Base-by-base conservation (phyloP, 2,888 invertebrate genomes). In the Fragum fragum region DNA sequence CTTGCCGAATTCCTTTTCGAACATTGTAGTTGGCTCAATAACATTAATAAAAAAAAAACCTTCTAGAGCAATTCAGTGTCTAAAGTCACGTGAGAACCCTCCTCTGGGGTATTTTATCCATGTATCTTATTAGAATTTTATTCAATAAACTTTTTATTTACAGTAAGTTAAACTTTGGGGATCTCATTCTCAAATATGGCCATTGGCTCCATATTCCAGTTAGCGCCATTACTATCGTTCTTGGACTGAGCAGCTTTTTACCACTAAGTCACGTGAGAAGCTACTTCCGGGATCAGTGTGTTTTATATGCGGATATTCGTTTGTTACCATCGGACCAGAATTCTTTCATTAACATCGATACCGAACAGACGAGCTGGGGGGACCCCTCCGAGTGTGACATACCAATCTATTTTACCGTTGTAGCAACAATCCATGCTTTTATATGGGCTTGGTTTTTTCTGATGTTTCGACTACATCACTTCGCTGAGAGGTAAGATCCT, bases 361-460 rank as follows among this genome's bases (percentile, higher is more conserved):
- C n/a, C 59, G 63, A 23, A 18, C 18, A 55, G 23, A 73, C 87
- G 2, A 42, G 42, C 14, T 85, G 83, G 85, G 85, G 85, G 0
- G 26, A 73, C 14, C 26, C 28, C 18, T 47, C 61, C 1, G 32
- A 66, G 21, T 87, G 87, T 74, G 36, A 63, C n/a, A 81, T 70
- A 52, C 47, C 79, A 0, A 85, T 81, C 7, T 87, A 80, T 42
- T 61, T 73, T 7, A 69, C 80, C 9, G 76, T 87, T 11, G 66
- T 80, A n/a, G 79, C 79, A 0, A 74, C 72, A 5, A 83, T 87
- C 29, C 85, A 87, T 55, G 85, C 87, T 1, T 83, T 87, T 47
- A 82, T 87, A 28, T 87, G 87, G 87, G 77, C 81, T 63, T 87
- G 87, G 87, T 87, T 79, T 57, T 78, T 79, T 47, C 42, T 85